A percentile compares a stretch with the other conserved stretches of the same genome.
phyloP scores from a whole-genome alignment of 2,797 vertebrate species.

The Semaprochilodus insignis region DNA sequence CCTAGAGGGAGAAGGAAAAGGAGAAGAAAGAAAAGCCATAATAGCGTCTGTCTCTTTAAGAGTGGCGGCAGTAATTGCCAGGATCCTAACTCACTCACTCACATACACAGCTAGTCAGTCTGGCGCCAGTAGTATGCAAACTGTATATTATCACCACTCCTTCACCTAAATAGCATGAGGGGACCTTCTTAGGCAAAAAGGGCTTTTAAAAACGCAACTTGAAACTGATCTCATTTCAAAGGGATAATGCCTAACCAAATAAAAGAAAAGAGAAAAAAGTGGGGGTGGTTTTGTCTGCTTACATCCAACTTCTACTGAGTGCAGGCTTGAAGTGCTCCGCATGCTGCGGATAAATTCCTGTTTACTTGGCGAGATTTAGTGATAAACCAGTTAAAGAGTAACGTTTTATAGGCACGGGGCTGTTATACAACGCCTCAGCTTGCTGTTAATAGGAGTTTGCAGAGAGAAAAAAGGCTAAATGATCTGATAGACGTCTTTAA shows the following conservation, averaged over 20 bases:
- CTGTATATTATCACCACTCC: conserved; percentile 97
- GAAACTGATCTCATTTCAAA: conserved; percentile 92
- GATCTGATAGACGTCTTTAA: background rate
- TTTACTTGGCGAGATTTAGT: conserved; percentile 39
- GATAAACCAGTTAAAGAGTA: conserved; percentile 37
- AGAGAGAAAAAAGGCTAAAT: background rate
- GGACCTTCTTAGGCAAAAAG: conserved; percentile 84
- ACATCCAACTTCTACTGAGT: conserved; percentile 66
- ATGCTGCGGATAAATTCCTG: conserved; percentile 37
- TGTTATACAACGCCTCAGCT: background rate
- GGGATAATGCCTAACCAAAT: conserved; percentile 82
- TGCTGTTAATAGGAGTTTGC: background rate
- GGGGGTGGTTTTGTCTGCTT: conserved; percentile 68
- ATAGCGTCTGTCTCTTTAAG: conserved; percentile 91
- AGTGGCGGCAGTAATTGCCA: conserved; percentile 92
- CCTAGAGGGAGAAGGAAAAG: conserved; percentile 72
- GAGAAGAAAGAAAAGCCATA: conserved; percentile 72
- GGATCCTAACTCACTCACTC: conserved; percentile 90
- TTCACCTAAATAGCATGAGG: conserved; percentile 90
- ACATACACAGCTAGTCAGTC: conserved; percentile 93
- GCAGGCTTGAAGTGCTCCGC: conserved; percentile 62
- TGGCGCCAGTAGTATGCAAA: conserved; percentile 98
- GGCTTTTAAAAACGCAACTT: conserved; percentile 82
- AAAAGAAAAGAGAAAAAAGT: conserved; percentile 71
- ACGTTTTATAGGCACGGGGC: background rate